phyloP scores from a whole-genome alignment of 2,113 vertebrate genomes.

The Oreochromis niloticus region DNA sequence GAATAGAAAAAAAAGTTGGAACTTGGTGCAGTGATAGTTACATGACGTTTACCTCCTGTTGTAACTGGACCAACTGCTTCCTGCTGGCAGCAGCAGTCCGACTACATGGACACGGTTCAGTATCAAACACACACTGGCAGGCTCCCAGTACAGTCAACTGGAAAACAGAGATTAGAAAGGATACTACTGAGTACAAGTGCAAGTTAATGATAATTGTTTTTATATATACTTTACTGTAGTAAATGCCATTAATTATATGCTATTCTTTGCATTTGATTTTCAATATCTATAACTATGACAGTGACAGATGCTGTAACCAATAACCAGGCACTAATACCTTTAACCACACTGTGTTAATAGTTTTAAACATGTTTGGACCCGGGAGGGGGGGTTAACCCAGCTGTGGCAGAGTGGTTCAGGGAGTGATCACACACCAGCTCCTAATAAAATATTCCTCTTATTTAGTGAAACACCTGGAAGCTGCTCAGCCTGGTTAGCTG shows the following conservation, averaged over 20 bases:
- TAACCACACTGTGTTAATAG: too few relatives aligned
- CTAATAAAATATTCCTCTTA: neutral
- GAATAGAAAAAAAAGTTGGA: neutral
- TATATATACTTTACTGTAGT: neutral
- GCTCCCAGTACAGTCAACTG: constrained; percentile 84
- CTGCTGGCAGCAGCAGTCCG: constrained; percentile 74
- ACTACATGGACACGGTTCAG: constrained; percentile 80
- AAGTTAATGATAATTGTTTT: neutral
- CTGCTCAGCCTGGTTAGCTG: neutral
- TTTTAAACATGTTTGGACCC: too few relatives aligned
- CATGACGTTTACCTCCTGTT: constrained; percentile 77
- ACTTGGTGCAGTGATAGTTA: neutral
- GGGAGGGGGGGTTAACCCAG: neutral
- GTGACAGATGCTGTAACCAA: too few relatives aligned
- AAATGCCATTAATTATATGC: too few relatives aligned
- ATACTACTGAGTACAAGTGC: neutral
- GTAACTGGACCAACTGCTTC: constrained; percentile 80
- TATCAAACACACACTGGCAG: constrained; percentile 71
- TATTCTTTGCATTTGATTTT: too few relatives aligned
- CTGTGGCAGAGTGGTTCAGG: neutral
- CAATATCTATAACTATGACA: too few relatives aligned
- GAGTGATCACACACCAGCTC: neutral
- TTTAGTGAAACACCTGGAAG: neutral
- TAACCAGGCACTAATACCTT: too few relatives aligned
- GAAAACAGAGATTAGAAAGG: neutral